Conservation (phyloP, 2,888 invertebrate species). For the Leptura quadrifasciata region DNA sequence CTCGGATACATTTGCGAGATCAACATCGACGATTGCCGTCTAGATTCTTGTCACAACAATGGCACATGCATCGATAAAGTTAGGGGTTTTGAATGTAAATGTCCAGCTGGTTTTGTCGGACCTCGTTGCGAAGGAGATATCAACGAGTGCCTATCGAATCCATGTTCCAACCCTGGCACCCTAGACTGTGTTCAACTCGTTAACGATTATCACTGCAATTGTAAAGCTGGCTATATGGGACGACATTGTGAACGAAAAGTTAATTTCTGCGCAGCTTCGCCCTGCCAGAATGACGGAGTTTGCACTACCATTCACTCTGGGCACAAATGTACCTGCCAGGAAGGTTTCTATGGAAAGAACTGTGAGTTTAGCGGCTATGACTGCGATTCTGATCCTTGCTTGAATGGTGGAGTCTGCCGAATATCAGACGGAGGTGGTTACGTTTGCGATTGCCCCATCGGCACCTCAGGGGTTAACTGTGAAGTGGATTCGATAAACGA, state of each 20-base stretch:
- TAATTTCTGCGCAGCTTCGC: constrained; percentile 92
- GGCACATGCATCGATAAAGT: constrained; percentile 95
- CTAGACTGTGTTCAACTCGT: constrained; percentile 92
- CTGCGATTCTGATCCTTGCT: constrained; percentile 92
- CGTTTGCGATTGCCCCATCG: constrained; percentile 89
- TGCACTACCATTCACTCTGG: constrained; percentile 88
- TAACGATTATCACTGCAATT: constrained; percentile 96
- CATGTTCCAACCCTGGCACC: constrained; percentile 89
- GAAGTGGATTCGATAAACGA: constrained; percentile 91
- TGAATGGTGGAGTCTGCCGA: constrained; percentile 90
- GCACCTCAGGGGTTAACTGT: constrained; percentile 88
- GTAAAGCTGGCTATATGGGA: constrained; percentile 93
- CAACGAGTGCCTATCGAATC: constrained; percentile 95
- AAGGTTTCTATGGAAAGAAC: constrained; percentile 90
- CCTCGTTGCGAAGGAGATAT: constrained; percentile 97
- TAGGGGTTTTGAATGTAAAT: constrained; percentile 93
- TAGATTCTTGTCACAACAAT: constrained; percentile 94
- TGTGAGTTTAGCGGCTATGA: constrained; percentile 92
- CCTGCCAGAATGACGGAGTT: constrained; percentile 93
- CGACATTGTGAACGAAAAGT: constrained; percentile 92
- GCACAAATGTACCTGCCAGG: constrained; percentile 89
- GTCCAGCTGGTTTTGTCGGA: constrained; percentile 94
- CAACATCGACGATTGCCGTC: constrained; percentile 93
- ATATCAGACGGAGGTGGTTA: constrained; percentile 83
- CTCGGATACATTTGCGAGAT: constrained; percentile 93